Percentiles rank a stretch among this genome's conserved stretches.
Evolutionary conservation across 2,797 vertebrate genomes (phyloP).

Genomic region (Danio kyathit): DNA sequence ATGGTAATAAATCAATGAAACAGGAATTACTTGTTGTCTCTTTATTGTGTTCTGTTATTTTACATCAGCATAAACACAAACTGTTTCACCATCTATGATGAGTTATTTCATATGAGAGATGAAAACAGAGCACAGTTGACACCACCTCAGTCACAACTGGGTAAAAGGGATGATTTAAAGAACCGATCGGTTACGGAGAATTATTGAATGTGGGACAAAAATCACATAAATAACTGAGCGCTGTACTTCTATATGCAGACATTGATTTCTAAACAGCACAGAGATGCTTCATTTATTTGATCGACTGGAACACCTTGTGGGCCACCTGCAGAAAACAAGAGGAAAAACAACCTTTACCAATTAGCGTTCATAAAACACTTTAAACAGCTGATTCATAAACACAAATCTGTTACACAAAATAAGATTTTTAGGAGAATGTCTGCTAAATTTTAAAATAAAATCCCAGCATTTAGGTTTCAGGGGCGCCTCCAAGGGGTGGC

Average conservation of each 20-base stretch:
- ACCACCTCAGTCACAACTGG: conserved; percentile 62
- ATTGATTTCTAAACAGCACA: conserved; percentile 39
- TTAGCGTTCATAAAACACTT: background rate
- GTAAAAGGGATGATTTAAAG: conserved; percentile 53
- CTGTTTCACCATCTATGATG: background rate
- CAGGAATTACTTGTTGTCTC: background rate
- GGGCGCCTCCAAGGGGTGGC: too few relatives aligned
- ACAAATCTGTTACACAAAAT: background rate
- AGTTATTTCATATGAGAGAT: background rate
- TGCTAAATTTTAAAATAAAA: background rate
- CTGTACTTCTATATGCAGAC: conserved; percentile 40
- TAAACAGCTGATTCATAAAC: background rate
- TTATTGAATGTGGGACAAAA: conserved; percentile 63
- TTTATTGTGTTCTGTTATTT: conserved; percentile 18
- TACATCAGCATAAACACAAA: background rate
- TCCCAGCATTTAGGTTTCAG: background rate
- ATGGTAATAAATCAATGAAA: background rate
- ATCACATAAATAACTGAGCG: conserved; percentile 64
- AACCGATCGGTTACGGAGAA: conserved; percentile 50
- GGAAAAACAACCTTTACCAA: background rate
- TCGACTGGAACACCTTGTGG: conserved; percentile 79
- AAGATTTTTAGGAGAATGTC: background rate
- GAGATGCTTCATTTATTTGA: conserved; percentile 70
- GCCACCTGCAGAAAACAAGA: conserved; percentile 72
- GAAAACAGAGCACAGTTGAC: conserved; percentile 37